phyloP scores from a whole-genome alignment of 2,113 vertebrate genomes.

The Laticauda colubrina region DNA sequence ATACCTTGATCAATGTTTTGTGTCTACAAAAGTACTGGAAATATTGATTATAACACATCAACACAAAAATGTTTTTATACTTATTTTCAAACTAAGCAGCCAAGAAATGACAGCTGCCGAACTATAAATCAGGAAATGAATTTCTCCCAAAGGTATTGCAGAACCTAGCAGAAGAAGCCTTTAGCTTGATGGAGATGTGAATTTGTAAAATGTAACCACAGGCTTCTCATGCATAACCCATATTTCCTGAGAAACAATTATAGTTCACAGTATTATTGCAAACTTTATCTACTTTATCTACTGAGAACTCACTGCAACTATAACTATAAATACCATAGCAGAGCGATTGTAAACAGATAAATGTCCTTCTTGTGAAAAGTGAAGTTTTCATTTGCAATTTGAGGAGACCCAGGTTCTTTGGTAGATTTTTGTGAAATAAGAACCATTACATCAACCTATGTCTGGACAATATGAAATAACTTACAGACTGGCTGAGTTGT shows the following conservation, averaged over 20 bases:
- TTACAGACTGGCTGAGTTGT: not conserved
- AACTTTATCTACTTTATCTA: not conserved
- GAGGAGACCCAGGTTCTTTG: not conserved
- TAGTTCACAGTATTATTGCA: not conserved
- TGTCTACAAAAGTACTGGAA: not conserved
- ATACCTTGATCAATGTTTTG: slow-evolving; percentile 2
- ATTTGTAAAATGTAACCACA: not conserved
- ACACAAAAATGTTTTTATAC: not conserved
- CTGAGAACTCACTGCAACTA: not conserved
- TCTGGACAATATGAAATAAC: not conserved
- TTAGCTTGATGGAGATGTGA: slow-evolving; percentile 4
- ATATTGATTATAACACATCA: slow-evolving; percentile 20
- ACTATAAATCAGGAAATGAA: slow-evolving; percentile 27
- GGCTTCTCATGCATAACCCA: not conserved
- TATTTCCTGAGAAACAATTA: not conserved
- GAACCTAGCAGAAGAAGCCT: slow-evolving; percentile 39
- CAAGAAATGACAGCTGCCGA: slow-evolving; percentile 46
- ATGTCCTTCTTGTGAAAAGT: not conserved
- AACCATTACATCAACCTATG: not conserved
- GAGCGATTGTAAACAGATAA: not conserved
- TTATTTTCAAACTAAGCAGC: slow-evolving; percentile 14
- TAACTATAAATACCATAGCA: not conserved
- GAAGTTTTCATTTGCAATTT: not conserved
- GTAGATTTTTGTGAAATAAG: not conserved
- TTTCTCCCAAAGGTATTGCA: not conserved